phyloP scores from a whole-genome alignment of 2,113 vertebrate species.

The Agelaius tricolor region DNA sequence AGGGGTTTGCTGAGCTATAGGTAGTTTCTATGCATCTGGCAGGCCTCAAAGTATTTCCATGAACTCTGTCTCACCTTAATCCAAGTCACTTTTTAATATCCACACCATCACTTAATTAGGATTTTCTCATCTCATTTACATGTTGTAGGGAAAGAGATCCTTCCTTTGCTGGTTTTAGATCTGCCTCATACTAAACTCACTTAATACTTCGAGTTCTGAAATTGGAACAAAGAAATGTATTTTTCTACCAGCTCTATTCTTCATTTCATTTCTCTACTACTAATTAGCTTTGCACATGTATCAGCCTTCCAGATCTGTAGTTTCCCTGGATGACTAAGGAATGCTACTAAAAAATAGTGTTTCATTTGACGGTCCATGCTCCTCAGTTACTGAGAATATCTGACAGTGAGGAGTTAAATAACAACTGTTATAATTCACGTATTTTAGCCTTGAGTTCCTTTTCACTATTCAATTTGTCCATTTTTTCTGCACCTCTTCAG shows the following conservation, averaged over 20 bases:
- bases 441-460: not conserved
- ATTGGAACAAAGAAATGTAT: not conserved
- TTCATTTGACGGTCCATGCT: not conserved
- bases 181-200: not conserved
- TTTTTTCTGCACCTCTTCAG: conserved; percentile 2
- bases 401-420: not conserved
- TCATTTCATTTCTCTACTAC: not conserved
- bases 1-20: not conserved
- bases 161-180: not conserved
- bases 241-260: not conserved
- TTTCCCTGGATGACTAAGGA: not conserved
- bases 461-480: not conserved
- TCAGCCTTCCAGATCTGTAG: not conserved
- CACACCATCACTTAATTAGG: not conserved
- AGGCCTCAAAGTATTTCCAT: not conserved
- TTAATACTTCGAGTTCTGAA: not conserved
- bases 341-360: not conserved
- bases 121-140: not conserved
- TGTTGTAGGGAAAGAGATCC: not conserved
- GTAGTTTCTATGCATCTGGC: not conserved
- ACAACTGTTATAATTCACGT: not conserved
- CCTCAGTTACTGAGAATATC: not conserved
- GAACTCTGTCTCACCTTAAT: not conserved
- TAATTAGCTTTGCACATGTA: not conserved
- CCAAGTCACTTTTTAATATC: not conserved